phyloP scores from a whole-genome alignment of 64 coral and sea anemone genomes.

The Acropora yongei region DNA sequence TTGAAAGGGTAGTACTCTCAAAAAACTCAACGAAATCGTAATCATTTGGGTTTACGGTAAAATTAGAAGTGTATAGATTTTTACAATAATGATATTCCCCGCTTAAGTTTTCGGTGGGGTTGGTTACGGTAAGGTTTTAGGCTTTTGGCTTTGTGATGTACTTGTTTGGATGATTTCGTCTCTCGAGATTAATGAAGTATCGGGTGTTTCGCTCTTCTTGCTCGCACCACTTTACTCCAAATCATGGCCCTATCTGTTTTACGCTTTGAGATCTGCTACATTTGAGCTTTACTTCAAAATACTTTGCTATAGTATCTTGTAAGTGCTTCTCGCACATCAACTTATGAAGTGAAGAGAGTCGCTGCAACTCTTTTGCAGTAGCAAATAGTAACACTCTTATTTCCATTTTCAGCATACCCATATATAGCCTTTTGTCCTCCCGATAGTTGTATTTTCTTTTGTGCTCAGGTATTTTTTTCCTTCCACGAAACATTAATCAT shows the following conservation, averaged over 20 bases:
- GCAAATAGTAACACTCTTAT: too few species aligned
- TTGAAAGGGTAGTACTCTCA: not conserved
- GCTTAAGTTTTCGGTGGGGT: not conserved
- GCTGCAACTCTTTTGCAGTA: too few species aligned
- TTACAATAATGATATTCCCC: not conserved
- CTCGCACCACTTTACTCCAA: constrained; percentile 21
- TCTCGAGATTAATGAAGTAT: constrained; percentile 42
- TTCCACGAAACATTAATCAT: too few species aligned
- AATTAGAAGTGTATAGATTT: constrained; percentile 23
- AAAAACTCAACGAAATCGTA: not conserved
- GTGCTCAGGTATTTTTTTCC: too few species aligned
- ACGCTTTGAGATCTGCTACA: not conserved
- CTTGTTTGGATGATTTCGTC: constrained; percentile 18
- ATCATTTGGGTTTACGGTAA: constrained; percentile 3
- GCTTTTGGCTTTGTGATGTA: constrained; percentile 22
- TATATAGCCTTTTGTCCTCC: too few species aligned
- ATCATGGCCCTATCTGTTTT: constrained; percentile 21
- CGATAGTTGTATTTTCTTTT: too few species aligned
- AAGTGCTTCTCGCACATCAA: too few species aligned
- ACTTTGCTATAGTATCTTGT: not conserved
- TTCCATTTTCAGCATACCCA: too few species aligned
- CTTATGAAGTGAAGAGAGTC: too few species aligned
- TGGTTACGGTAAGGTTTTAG: not conserved
- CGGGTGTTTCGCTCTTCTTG: constrained; percentile 11
- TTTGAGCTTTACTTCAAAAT: constrained; percentile 13